Percentiles rank a stretch among this genome's conserved stretches.
Evolutionary conservation across 2,113 vertebrate genomes (phyloP).

Genomic region (Brachypteracias leptosomus): DNA sequence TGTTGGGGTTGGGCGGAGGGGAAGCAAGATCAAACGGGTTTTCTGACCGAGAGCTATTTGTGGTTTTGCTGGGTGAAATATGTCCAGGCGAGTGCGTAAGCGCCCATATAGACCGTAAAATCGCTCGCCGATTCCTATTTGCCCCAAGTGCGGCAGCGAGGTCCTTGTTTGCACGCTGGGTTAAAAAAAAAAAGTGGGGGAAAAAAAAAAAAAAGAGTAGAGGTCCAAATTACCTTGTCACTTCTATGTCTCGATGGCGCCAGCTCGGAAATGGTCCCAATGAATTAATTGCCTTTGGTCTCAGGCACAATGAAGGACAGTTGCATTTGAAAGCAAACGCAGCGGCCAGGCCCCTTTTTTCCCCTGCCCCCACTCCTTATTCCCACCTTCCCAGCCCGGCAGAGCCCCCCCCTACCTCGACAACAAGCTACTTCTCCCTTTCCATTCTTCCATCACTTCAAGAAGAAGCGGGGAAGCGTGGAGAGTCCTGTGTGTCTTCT

Average conservation of each 20-base stretch:
- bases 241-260: constrained; percentile 78
- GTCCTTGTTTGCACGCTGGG: constrained; percentile 66
- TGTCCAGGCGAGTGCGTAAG: constrained; percentile 59
- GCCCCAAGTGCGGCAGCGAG: constrained; percentile 19
- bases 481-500: background rate
- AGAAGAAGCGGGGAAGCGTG: background rate
- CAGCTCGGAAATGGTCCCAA: constrained; percentile 80
- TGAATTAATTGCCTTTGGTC: constrained; percentile 80
- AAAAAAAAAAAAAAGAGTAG: background rate
- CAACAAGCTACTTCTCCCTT: background rate
- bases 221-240: constrained; percentile 78
- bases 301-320: constrained; percentile 62
- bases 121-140: background rate
- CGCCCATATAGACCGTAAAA: constrained; percentile 72
- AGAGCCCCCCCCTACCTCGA: background rate
- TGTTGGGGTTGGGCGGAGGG: background rate
- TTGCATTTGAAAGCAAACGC: constrained; percentile 79
- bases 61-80: constrained; percentile 63
- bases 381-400: background rate
- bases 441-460: background rate
- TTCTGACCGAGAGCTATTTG: constrained; percentile 48
- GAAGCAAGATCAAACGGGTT: constrained; percentile 68
- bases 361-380: constrained; percentile 23
- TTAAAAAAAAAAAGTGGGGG: background rate
- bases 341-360: constrained; percentile 31